These are phyloP conservation scores for Catonia carolina DNA, from an alignment of 2,888 invertebrate species.

Conservation along the genomic window DNA sequence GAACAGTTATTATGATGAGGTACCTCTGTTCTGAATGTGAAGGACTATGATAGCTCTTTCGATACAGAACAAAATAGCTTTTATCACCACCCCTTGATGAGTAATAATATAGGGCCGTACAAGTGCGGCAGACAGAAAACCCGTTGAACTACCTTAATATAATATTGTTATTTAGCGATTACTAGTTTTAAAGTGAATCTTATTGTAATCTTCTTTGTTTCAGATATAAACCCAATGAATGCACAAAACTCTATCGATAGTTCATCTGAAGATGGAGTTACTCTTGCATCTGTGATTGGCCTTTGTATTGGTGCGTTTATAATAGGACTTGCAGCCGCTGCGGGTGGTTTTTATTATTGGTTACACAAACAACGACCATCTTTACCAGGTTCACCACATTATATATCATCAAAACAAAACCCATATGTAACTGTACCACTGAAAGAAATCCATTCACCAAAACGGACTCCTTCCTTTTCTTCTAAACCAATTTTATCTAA, in stretches of 20 bases:
- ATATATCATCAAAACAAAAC: conserved; percentile 73
- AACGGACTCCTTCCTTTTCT: conserved; percentile 66
- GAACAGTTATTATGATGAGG: no score
- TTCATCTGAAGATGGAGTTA: conserved; percentile 41
- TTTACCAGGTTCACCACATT: conserved; percentile 71
- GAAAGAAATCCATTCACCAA: conserved; percentile 56
- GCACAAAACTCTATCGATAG: conserved; percentile 12
- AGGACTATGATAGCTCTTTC: no score
- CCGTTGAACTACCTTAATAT: no score
- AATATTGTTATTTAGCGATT: no score
- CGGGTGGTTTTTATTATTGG: conserved; percentile 46
- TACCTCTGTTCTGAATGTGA: no score
- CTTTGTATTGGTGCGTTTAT: conserved; percentile 45
- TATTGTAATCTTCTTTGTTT: conserved; percentile 27
- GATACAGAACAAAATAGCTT: no score
- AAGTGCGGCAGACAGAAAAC: no score
- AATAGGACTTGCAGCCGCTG: conserved; percentile 43
- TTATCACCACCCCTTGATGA: no score
- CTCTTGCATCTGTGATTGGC: conserved; percentile 47
- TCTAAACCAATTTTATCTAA: conserved; percentile 40
- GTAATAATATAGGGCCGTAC: no score
- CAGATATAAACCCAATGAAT: conserved; percentile 11
- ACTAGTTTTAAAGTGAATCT: no score
- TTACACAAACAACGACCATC: conserved; percentile 47
- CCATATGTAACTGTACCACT: conserved; percentile 77